Base-by-base conservation (phyloP, 2,888 invertebrate species). In the Therioaphis trifolii region DNA sequence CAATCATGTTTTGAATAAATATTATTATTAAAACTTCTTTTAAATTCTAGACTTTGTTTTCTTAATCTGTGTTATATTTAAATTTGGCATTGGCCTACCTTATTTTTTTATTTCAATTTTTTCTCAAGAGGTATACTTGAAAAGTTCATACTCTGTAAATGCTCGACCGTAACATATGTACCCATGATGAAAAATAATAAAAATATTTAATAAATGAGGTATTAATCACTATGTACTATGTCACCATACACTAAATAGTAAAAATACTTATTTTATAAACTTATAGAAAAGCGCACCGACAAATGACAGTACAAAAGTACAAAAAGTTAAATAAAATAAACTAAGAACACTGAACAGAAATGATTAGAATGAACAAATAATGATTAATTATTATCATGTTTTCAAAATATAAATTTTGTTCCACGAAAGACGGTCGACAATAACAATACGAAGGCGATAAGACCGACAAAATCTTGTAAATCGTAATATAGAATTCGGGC, bases 291-390 rank as follows among this genome's bases (percentile, higher is more conserved):
- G 21, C 21, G 68, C 68, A 68, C 68, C n/a, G n/a, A 68, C 43
- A 68, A 68, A 68, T 68, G 68, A 43, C 21, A 43, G 68, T 68
- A 68, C 69, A 46, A 52, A 52, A 52, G 52, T 52, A 52, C 15
- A 52, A 69, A 69, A 69, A 21, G 15, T 69, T 46, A 27, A 69
- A 69, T 69, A 69, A 61, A 61, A 61, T 61, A 27, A 61, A n/a
- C n/a, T n/a, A n/a, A n/a, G n/a, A n/a, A n/a, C n/a, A n/a, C n/a
- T n/a, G n/a, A n/a, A n/a, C n/a, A n/a, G n/a, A n/a, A n/a, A n/a
- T n/a, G n/a, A 40, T 68, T 68, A 68, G 21, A 69, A 69, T 69
- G 68, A 69, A 69, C 24, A 69, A 69, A 66, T 66, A 66, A 63
- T 66, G n/a, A 66, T 40, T 40, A 40, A 68, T 68, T 68, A 68